Base-by-base conservation (phyloP, 2,797 vertebrate genomes). In the Chelmon rostratus region DNA sequence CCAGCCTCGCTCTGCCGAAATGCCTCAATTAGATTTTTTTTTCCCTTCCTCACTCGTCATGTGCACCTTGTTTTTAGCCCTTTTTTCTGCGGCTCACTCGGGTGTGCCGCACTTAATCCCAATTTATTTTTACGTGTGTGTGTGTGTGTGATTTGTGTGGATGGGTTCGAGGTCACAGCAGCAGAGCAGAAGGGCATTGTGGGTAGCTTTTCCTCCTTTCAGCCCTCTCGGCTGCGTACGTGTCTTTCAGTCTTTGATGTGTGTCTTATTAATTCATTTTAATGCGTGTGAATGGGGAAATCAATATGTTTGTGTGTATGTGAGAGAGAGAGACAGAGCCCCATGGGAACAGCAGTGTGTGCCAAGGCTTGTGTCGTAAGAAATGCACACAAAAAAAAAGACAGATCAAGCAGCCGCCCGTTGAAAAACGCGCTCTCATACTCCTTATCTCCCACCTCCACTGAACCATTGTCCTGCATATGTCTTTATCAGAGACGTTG, bases 391-490 rank as follows among this genome's bases (percentile, higher is more conserved):
- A 87, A 12, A 92, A 85, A 65, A 64, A 82, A 53, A 69, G 83
- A 84, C 81, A 78, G 84, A 84, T 93, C 94, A 95, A 94, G 96
- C 91, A 93, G 86, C 95, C 92, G 91, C 86, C 85, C 67, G 88
- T 91, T 89, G 73, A 82, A 70, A 61, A 75, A 72, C 70, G 62
- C 67, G 23, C 72, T 66, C 73, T 81, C 59, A 47, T 76, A 57
- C 68, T 66, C 70, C 78, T 86, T 86, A 84, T 89, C 84, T 79
- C 35, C 38, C 47, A 59, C 78, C 75, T 83, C 64, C 23, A 31
- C 15, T 15, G 28, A 66, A 50, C 64, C 68, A 71, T 88, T 88
- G 81, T 87, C 76, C 75, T 6, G 53, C 12, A 4, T 47, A 6
- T 49, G 52, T 81, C 46, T 81, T 89, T 85, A 86, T 91, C 83